Evolutionary conservation across 2,113 vertebrate genomes (phyloP).

Genomic region (Trematomus loennbergii): DNA sequence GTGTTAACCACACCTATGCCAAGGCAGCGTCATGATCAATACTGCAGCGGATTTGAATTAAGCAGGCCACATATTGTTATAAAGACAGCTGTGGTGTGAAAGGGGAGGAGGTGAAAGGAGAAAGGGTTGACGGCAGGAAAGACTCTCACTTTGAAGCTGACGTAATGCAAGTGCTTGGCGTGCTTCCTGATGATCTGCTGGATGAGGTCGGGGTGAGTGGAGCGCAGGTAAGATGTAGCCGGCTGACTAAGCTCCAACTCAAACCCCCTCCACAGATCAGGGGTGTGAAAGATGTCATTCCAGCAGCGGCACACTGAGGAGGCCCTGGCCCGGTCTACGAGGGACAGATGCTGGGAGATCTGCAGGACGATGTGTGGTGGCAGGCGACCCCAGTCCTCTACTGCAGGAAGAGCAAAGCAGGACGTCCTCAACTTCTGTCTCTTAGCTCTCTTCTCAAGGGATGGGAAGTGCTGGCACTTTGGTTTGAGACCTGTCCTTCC

Average conservation of each 20-base stretch:
- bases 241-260: constrained; percentile 94
- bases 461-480: too few species aligned
- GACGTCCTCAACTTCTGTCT: constrained; percentile 49
- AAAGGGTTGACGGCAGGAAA: constrained; percentile 10
- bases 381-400: constrained; percentile 81
- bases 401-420: background rate
- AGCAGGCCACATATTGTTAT: constrained; percentile 32
- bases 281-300: constrained; percentile 92
- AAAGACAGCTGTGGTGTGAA: constrained; percentile 44
- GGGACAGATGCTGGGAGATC: constrained; percentile 86
- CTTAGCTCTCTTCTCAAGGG: too few species aligned
- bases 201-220: constrained; percentile 93
- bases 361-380: too few species aligned
- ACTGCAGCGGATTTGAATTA: constrained; percentile 55
- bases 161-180: constrained; percentile 89
- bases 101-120: constrained; percentile 30
- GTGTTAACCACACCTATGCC: constrained; percentile 19
- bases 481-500: too few species aligned
- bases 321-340: constrained; percentile 88
- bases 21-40: constrained; percentile 29
- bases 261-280: constrained; percentile 92
- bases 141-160: constrained; percentile 90
- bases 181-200: constrained; percentile 94
- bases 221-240: constrained; percentile 90
- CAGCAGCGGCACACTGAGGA: constrained; percentile 90